Conservation (phyloP, 2,888 invertebrate genomes). For the Drosophila nr. perissopoda region DNA sequence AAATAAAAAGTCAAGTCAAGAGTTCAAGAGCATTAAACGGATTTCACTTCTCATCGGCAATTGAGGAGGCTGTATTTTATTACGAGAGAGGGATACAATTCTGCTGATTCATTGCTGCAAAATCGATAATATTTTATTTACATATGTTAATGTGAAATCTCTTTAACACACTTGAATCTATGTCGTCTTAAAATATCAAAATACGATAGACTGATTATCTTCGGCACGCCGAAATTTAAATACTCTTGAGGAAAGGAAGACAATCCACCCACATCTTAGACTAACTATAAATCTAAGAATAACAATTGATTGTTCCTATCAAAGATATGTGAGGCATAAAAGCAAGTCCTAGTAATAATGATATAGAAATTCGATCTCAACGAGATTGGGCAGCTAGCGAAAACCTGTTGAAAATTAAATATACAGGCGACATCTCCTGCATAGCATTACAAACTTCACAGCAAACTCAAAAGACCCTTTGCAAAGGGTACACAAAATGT, state of each 20-base stretch:
- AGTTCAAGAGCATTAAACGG: conserved; percentile 1
- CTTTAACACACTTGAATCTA: neutral
- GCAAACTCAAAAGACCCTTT: neutral
- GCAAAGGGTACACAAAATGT: neutral
- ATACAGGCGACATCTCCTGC: neutral
- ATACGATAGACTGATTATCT: neutral
- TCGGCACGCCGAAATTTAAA: neutral
- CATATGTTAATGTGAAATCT: neutral
- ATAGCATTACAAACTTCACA: neutral
- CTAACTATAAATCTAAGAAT: too few species aligned
- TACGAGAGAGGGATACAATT: neutral
- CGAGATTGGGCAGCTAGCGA: neutral
- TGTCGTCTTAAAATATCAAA: neutral
- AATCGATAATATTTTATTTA: neutral
- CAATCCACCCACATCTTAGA: too few species aligned
- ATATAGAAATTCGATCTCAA: too few species aligned
- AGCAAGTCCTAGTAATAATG: too few species aligned
- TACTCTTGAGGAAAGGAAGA: neutral
- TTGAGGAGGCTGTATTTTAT: neutral
- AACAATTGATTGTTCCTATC: too few species aligned
- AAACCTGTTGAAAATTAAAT: neutral
- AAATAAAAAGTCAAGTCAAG: conserved; percentile 1
- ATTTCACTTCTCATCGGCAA: conserved; percentile 3
- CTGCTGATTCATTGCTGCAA: neutral
- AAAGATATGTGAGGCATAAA: too few species aligned